Conservation (phyloP, 1,140 invertebrate genomes). For the Penaeus japonicus region DNA sequence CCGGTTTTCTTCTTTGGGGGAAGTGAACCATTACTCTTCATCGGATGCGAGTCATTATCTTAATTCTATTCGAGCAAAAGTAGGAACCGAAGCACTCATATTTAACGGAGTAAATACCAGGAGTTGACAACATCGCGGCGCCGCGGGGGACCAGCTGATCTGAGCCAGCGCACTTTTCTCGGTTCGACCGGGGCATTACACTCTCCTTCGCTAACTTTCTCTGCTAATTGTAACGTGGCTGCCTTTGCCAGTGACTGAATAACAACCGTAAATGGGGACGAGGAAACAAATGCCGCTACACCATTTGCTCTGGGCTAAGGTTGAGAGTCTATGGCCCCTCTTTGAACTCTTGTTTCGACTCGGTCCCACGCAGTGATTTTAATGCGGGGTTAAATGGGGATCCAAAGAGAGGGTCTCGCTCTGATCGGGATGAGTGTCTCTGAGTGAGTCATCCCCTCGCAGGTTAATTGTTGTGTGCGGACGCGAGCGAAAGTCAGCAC, state of each 20-base stretch:
- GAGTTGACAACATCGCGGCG: neutral
- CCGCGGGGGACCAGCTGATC: slow-evolving; percentile 22
- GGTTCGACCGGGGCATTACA: neutral
- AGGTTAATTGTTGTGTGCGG: no score
- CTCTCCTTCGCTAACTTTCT: neutral
- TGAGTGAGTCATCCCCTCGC: no score
- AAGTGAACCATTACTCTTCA: neutral
- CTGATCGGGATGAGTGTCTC: no score
- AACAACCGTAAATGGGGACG: neutral
- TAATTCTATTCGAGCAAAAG: neutral
- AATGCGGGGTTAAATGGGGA: neutral
- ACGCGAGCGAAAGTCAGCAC: no score
- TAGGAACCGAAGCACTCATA: neutral
- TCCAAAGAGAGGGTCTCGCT: neutral
- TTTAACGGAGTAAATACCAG: neutral
- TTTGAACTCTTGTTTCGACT: no score
- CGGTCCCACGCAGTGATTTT: neutral
- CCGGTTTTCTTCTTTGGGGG: no score
- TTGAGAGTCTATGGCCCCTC: no score
- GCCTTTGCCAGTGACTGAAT: neutral
- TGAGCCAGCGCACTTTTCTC: neutral
- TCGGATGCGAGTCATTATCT: neutral
- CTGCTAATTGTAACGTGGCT: neutral
- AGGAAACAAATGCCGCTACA: no score
- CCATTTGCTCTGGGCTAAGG: no score